Percentiles rank a stretch among this genome's conserved stretches.
Conservation (phyloP, 23 tunicate genomes). For the Styela plicata region DNA sequence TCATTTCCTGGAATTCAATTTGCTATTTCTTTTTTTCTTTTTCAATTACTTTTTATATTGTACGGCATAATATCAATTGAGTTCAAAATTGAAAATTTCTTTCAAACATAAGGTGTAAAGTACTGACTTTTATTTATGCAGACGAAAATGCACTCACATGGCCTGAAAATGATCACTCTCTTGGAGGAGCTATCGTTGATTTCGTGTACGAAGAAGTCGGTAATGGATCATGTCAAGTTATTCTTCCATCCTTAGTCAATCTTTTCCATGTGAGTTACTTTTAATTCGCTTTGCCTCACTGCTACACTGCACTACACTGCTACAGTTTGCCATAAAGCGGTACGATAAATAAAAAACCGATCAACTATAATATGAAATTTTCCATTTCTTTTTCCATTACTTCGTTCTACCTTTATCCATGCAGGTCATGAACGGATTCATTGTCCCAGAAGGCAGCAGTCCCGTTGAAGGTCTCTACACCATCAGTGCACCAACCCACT, state of each 20-base stretch:
- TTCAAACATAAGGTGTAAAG: too few species aligned
- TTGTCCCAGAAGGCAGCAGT: conserved; percentile 14
- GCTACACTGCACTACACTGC: too few species aligned
- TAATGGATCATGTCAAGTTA: conserved; percentile 9
- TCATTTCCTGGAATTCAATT: too few species aligned
- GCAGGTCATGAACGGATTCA: conserved; percentile 29
- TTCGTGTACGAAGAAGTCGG: conserved; percentile 1
- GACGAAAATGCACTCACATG: conserved; percentile 4
- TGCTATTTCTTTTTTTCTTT: too few species aligned
- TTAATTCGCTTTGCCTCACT: too few species aligned
- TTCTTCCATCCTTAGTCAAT: conserved; percentile 1
- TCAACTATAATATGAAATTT: neutral
- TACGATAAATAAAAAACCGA: too few species aligned
- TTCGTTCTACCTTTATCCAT: neutral
- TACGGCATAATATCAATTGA: too few species aligned
- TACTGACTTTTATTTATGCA: neutral
- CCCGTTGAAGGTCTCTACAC: conserved; percentile 14
- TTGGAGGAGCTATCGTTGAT: conserved; percentile 26
- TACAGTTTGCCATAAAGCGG: too few species aligned
- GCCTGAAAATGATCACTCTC: conserved; percentile 8
- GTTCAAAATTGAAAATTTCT: too few species aligned
- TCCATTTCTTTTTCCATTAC: neutral
- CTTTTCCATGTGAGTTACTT: conserved; percentile 26
- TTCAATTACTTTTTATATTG: too few species aligned
- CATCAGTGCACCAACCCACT: conserved; percentile 22